Evolutionary conservation across 2,888 invertebrate species (phyloP), one percentile per base, ranked within the genome.

Genomic region (Dolomedes plantarius): DNA sequence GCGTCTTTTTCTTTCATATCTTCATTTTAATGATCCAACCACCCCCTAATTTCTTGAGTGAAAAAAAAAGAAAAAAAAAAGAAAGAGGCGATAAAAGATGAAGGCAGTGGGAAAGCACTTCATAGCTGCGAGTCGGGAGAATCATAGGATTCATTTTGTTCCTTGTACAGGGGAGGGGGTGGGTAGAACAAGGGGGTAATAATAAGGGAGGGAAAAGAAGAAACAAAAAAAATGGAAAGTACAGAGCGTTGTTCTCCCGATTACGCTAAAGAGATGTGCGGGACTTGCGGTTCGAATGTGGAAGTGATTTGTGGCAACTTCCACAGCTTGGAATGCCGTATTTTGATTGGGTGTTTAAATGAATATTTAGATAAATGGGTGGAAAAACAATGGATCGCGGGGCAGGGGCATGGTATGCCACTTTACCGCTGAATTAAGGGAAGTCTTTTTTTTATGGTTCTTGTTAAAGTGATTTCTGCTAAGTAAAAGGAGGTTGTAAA

Each of bases 181-280:
- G 56, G 23, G 28, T 27, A 29, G 56, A 0, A 16, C 9, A 19
- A 31, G 19, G 29, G 19, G 29, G 67, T 19, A 1, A 31, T 67
- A 11, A 28, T 19, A 29, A 71, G 32, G 69, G 13, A 69, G n/a
- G 23, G 76, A 36, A 28, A 28, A 46, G 46, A 46, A 46, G 6
- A 27, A 71, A 23, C 16, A 19, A 41, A 41, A 11, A 27, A 29
- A 27, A 50, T n/a, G 27, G 50, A n/a, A 27, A 29, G n/a, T 6
- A 31, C 3, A 65, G 65, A 65, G 16, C 11, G 32, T 19, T 65
- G 16, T 27, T 36, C 23, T 32, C 73, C 27, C 65, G 73, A 36
- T 72, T 73, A 65, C 50, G 74, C 75, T 81, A 68, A 74, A 74
- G 74, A 68, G 39, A 41, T 16, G 64, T 29, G 32, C n/a, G 31